Percentiles rank a stretch among this genome's conserved stretches.
These are phyloP conservation scores for Melipona quadrifasciata DNA, from an alignment of 1,140 invertebrate genomes.

Conservation along the genomic window DNA sequence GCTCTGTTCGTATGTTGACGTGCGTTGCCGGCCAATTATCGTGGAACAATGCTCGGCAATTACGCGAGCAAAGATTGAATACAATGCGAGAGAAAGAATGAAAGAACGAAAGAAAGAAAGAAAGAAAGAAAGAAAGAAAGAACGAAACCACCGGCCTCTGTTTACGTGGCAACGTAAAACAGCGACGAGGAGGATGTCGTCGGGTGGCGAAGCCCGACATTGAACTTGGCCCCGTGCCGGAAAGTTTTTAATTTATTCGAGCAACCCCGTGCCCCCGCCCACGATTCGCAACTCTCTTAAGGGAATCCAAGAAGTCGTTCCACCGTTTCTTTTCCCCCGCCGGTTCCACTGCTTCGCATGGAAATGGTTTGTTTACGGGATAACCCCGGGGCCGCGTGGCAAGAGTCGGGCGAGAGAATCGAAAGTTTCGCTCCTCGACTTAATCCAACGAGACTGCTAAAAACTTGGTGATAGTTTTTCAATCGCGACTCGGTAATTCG, in stretches of 20 bases:
- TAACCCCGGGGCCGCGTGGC: neutral
- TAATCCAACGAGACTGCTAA: neutral
- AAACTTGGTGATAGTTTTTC: conserved; percentile 10
- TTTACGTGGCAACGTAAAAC: conserved; percentile 50
- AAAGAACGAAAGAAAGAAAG: too few species aligned
- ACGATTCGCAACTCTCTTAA: conserved; percentile 27
- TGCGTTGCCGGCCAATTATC: conserved; percentile 34
- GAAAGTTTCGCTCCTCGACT: conserved; percentile 3
- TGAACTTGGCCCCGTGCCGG: conserved; percentile 75
- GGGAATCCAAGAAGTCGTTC: conserved; percentile 42
- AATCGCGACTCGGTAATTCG: neutral
- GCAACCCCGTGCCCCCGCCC: conserved; percentile 30
- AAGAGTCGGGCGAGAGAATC: neutral
- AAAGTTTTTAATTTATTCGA: conserved; percentile 76
- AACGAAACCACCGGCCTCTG: conserved; percentile 22
- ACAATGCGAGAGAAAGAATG: conserved; percentile 6
- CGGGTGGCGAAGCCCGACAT: conserved; percentile 53
- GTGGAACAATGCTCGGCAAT: conserved; percentile 36
- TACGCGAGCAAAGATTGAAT: conserved; percentile 26
- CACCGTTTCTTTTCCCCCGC: conserved; percentile 28
- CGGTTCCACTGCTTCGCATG: conserved; percentile 15
- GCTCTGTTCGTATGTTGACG: neutral
- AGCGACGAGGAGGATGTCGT: conserved; percentile 39
- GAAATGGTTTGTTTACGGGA: conserved; percentile 45
- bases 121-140: neutral